Evolutionary conservation across 2,888 invertebrate species (phyloP).

Genomic region (Sepiola atlantica): DNA sequence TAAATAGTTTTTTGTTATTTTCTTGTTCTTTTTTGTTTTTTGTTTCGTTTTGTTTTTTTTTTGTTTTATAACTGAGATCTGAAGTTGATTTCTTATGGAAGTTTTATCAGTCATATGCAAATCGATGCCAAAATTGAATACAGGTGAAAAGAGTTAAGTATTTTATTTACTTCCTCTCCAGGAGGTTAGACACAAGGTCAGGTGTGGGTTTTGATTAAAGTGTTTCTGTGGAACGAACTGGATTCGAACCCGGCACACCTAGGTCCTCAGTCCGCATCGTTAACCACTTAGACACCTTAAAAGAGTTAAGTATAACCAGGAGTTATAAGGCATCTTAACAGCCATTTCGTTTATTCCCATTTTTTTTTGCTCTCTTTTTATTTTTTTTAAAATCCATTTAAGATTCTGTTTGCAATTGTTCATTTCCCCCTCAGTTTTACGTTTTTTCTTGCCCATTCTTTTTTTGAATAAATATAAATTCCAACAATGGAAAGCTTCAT

Average conservation of each 20-base stretch:
- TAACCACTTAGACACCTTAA: too few relatives aligned
- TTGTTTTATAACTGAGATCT: background rate
- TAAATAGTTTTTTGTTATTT: background rate
- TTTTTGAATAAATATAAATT: background rate
- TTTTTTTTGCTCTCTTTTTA: background rate
- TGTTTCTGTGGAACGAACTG: too few relatives aligned
- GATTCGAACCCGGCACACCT: too few relatives aligned
- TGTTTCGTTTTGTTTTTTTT: background rate
- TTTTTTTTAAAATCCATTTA: background rate
- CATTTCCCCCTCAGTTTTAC: background rate
- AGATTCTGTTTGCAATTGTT: background rate
- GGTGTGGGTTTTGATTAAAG: too few relatives aligned
- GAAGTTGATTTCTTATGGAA: background rate
- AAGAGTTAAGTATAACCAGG: background rate
- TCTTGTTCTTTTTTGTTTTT: background rate
- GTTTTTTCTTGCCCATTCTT: background rate
- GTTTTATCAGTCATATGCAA: slow-evolving; percentile 32
- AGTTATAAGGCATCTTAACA: background rate
- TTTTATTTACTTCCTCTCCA: too few relatives aligned
- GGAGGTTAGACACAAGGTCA: too few relatives aligned
- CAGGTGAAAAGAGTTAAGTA: background rate
- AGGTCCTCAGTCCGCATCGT: too few relatives aligned
- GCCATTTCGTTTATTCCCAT: background rate
- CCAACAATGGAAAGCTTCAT: background rate
- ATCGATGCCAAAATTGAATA: background rate